Base-by-base conservation (phyloP, 2,797 vertebrate genomes). In the Lophotriccus pileatus region DNA sequence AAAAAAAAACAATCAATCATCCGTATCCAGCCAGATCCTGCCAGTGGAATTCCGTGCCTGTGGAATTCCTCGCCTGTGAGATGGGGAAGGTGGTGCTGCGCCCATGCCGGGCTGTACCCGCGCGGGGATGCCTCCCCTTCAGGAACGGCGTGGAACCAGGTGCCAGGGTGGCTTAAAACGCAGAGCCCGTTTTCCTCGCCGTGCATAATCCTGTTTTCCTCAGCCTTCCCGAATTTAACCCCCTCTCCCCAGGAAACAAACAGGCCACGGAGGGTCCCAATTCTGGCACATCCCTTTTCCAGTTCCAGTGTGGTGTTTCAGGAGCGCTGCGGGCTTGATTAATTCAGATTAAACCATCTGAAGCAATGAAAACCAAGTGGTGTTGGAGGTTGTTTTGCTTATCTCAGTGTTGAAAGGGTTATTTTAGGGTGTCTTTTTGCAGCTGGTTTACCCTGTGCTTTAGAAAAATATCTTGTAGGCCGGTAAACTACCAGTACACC, bases 241-340 rank as follows among this genome's bases (percentile, higher is more conserved):
- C 47, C 3, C 4, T 39, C 49, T 78, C 12, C 18, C 4, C 9
- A 0, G 39, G 17, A 17, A 9, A 47, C 16, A 25, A 39, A 1
- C 22, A 3, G 70, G 8, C 8, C 43, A 14, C 4, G 3, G 52
- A 43, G 27, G 37, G 7, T 15, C 9, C 6, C 0, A 14, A 4
- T 24, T 25, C 13, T 10, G 32, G 7, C 14, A 0, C 4, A 3
- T 23, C 22, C 32, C 14, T 41, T 46, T 12, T 12, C 15, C 25
- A 16, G 59, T 14, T 12, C 7, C 23, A 3, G 0, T 2, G 1
- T 4, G 22, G 25, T 39, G 53, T 30, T 52, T 30, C 16, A 0
- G 1, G 66, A 19, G 52, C 20, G 0, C 34, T 28, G 37, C 7
- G 6, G 79, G 47, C 43, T 77, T 10, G 20, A 1, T 56, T 60